These are phyloP conservation scores for Sussaba pulchella DNA, from an alignment of 2,888 invertebrate genomes.

Conservation along the genomic window DNA sequence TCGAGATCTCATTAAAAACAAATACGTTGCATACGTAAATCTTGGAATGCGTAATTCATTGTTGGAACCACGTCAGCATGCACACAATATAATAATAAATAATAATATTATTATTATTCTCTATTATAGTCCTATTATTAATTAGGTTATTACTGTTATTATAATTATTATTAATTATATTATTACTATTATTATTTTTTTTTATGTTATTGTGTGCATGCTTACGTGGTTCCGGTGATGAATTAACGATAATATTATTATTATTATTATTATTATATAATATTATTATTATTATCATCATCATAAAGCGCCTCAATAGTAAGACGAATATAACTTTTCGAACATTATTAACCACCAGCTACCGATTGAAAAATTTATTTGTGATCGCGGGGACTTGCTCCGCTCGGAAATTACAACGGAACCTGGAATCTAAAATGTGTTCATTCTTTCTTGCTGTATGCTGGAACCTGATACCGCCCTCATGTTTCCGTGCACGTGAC, in stretches of 20 bases:
- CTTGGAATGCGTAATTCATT: background rate
- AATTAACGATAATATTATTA: too few relatives aligned
- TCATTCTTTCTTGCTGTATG: background rate
- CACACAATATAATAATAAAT: background rate
- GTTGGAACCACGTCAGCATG: background rate
- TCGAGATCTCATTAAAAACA: slow-evolving; percentile 19
- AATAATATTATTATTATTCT: too few relatives aligned
- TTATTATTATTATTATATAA: too few relatives aligned
- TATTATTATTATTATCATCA: too few relatives aligned
- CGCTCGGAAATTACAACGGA: background rate
- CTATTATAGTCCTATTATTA: too few relatives aligned
- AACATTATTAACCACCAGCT: background rate
- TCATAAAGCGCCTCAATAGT: too few relatives aligned
- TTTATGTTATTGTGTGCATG: too few relatives aligned
- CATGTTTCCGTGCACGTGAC: background rate
- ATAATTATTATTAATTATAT: too few relatives aligned
- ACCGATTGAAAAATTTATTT: background rate
- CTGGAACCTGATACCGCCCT: slow-evolving; percentile 7
- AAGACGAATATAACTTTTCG: background rate
- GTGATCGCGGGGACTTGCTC: background rate
- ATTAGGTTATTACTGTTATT: too few relatives aligned
- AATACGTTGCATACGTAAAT: slow-evolving; percentile 2
- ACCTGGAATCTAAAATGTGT: slow-evolving; percentile 11
- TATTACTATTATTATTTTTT: too few relatives aligned
- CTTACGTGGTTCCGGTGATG: too few relatives aligned